phyloP scores from a whole-genome alignment of 2,888 invertebrate genomes.

The Lobophora halterata region DNA sequence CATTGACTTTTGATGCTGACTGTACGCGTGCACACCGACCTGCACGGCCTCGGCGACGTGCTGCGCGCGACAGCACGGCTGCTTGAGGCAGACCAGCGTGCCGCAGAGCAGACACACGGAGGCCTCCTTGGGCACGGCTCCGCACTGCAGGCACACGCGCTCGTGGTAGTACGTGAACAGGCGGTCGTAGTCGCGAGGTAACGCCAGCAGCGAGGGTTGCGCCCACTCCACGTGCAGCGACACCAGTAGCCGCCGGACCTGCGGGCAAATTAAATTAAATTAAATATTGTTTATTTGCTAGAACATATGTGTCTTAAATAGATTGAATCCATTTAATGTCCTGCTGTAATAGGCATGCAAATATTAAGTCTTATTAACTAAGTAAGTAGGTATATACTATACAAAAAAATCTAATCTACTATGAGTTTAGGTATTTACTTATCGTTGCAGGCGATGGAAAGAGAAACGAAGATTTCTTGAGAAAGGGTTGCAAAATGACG shows the following conservation, averaged over 20 bases:
- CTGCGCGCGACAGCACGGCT: constrained; percentile 91
- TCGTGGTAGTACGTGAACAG: constrained; percentile 92
- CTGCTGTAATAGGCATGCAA: too few species aligned
- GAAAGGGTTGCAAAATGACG: too few species aligned
- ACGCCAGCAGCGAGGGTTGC: constrained; percentile 89
- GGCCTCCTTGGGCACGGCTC: constrained; percentile 91
- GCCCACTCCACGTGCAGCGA: constrained; percentile 90
- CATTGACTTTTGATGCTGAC: background rate
- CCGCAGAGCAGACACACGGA: constrained; percentile 96
- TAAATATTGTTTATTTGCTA: too few species aligned
- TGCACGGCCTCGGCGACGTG: constrained; percentile 92
- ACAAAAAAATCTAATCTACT: too few species aligned
- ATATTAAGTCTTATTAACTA: too few species aligned
- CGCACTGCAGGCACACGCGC: constrained; percentile 92
- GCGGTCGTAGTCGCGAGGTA: constrained; percentile 95
- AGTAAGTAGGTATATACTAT: too few species aligned
- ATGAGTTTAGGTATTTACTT: too few species aligned
- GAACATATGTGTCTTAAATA: too few species aligned
- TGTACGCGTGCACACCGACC: constrained; percentile 29
- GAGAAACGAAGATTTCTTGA: too few species aligned
- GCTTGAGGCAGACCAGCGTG: constrained; percentile 94
- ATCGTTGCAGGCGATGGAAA: too few species aligned
- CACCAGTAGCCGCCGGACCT: constrained; percentile 84
- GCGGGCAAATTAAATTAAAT: too few species aligned
- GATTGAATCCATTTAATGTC: too few species aligned